Evolutionary conservation across 1,140 invertebrate species (phyloP).

Genomic region (Hyles vespertilio): DNA sequence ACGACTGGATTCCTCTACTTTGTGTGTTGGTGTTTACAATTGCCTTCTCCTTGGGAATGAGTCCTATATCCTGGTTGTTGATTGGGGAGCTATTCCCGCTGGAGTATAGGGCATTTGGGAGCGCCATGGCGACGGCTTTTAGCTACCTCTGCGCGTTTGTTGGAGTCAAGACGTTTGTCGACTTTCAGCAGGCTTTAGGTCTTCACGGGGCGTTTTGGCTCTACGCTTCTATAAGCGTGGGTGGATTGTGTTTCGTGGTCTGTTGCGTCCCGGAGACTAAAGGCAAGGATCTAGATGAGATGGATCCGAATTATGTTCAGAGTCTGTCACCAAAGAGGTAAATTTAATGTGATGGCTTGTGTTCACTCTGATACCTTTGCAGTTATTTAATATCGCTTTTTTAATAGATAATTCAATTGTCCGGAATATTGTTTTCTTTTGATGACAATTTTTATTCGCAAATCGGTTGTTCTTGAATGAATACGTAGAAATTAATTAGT

Average conservation of each 20-base stretch:
- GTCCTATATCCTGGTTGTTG: slow-evolving; percentile 93
- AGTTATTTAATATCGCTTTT: too few species aligned
- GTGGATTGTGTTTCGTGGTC: slow-evolving; percentile 90
- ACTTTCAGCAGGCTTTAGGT: slow-evolving; percentile 87
- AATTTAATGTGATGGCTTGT: slow-evolving; percentile 20
- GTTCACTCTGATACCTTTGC: slow-evolving; percentile 34
- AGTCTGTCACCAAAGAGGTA: slow-evolving; percentile 71
- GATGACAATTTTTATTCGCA: too few species aligned
- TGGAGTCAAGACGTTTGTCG: slow-evolving; percentile 93
- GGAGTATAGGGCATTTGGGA: slow-evolving; percentile 89
- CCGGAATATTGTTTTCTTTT: too few species aligned
- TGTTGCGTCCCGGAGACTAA: slow-evolving; percentile 95
- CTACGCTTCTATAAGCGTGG: slow-evolving; percentile 89
- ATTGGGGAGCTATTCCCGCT: slow-evolving; percentile 94
- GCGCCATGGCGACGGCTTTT: slow-evolving; percentile 89
- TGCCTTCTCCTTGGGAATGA: slow-evolving; percentile 92
- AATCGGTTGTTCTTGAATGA: too few species aligned
- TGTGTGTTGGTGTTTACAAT: slow-evolving; percentile 90
- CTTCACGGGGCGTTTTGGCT: slow-evolving; percentile 93
- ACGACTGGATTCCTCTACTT: slow-evolving; percentile 89
- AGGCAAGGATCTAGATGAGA: slow-evolving; percentile 91
- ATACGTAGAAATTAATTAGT: too few species aligned
- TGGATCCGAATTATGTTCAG: slow-evolving; percentile 83
- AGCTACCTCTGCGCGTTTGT: slow-evolving; percentile 93
- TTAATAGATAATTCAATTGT: too few species aligned